Evolutionary conservation across 2,888 invertebrate genomes (phyloP).

Genomic region (Candidula unifasciata): DNA sequence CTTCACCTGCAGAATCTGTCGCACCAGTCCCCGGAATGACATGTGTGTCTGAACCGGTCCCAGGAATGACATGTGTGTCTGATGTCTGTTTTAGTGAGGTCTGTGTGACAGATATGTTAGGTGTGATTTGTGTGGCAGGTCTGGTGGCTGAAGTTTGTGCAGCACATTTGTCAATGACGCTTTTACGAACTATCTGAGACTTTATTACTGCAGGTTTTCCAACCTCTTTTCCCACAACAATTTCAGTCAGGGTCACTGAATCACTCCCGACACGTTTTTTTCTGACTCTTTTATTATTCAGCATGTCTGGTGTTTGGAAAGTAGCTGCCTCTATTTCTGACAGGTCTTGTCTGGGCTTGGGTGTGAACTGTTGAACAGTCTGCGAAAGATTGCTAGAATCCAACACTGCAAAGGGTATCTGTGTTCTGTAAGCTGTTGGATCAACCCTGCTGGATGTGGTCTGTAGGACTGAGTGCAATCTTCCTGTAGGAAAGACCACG

Average conservation of each 20-base stretch:
- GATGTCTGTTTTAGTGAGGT: no score
- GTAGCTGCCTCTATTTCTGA: neutral
- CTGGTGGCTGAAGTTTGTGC: no score
- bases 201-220: neutral
- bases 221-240: slow-evolving; percentile 11
- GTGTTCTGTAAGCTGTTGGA: neutral
- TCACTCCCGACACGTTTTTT: neutral
- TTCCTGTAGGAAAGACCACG: neutral
- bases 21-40: no score
- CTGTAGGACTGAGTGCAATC: neutral
- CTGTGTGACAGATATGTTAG: no score
- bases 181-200: neutral
- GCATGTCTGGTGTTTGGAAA: neutral
- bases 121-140: no score
- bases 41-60: no score
- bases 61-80: no score
- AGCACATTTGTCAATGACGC: neutral
- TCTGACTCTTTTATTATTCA: neutral
- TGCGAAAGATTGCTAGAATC: neutral
- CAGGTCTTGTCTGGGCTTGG: neutral
- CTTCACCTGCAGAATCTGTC: no score
- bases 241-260: neutral
- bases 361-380: neutral
- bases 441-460: neutral
- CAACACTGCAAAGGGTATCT: no score